Evolutionary conservation across 1,140 invertebrate species (phyloP).

Genomic region (Drosophila takahashii): DNA sequence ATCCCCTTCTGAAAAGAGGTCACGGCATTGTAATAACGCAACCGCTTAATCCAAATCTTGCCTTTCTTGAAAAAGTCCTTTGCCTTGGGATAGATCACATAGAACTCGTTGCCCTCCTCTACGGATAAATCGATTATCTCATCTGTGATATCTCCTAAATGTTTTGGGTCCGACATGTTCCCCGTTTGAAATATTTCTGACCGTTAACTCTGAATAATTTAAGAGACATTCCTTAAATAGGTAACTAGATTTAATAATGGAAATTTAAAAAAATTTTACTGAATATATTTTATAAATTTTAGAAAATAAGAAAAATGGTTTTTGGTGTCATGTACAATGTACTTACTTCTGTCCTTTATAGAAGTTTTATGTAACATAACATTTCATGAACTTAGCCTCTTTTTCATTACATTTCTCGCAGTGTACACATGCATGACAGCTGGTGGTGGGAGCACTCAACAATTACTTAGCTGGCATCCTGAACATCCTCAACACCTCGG

Average conservation of each 20-base stretch:
- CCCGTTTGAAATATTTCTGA: no score
- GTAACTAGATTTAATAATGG: no score
- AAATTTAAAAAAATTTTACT: no score
- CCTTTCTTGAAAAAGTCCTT: conserved; percentile 71
- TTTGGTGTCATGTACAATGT: neutral
- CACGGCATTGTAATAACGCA: conserved; percentile 64
- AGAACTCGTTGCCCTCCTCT: conserved; percentile 85
- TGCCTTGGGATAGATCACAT: conserved; percentile 78
- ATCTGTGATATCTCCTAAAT: no score
- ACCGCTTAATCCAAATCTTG: conserved; percentile 58
- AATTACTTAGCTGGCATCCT: conserved; percentile 53
- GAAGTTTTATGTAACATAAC: neutral
- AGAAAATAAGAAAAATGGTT: neutral
- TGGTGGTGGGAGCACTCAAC: conserved; percentile 20
- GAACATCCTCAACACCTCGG: conserved; percentile 29
- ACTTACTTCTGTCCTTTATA: no score
- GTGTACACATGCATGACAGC: conserved; percentile 1
- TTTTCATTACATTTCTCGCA: neutral
- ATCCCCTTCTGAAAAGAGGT: conserved; percentile 85
- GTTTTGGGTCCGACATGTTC: no score
- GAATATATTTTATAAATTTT: no score
- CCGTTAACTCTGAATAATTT: no score
- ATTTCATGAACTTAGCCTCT: no score
- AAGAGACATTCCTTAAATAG: no score
- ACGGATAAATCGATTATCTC: conserved; percentile 47